A percentile compares a stretch with the other conserved stretches of the same genome.
These are phyloP conservation scores for Falco concolor DNA, from an alignment of 2,797 vertebrate species.

Conservation along the genomic window DNA sequence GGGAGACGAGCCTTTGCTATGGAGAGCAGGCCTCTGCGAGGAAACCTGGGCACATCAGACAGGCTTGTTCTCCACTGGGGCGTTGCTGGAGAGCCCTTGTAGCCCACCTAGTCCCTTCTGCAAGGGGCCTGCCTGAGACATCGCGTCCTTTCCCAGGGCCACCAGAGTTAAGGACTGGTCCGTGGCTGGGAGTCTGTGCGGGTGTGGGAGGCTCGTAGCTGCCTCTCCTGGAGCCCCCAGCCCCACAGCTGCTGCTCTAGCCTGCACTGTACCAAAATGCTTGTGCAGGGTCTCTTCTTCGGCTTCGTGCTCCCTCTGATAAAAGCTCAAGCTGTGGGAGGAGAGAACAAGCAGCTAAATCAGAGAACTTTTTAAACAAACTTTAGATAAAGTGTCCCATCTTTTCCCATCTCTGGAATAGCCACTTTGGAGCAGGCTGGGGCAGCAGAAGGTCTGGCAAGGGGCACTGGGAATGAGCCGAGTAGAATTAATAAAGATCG, in stretches of 20 bases:
- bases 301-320: background rate
- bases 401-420: background rate
- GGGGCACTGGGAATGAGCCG: background rate
- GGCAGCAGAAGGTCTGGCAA: background rate
- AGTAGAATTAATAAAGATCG: background rate
- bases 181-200: background rate
- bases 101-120: background rate
- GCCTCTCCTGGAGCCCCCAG: background rate
- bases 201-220: background rate
- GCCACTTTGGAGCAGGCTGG: background rate
- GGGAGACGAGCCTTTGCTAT: accelerated
- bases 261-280: background rate
- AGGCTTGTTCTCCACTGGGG: accelerated
- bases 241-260: background rate
- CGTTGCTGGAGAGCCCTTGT: background rate
- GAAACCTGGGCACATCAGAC: too few relatives aligned
- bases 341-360: background rate
- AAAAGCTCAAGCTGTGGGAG: background rate
- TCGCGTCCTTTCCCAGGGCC: background rate
- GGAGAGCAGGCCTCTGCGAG: accelerated
- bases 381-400: background rate
- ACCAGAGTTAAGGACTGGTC: accelerated
- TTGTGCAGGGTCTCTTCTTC: background rate
- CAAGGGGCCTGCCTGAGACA: background rate
- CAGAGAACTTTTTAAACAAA: background rate